Base-by-base conservation (phyloP, 2,888 invertebrate genomes). In the Rotaria sp. region DNA sequence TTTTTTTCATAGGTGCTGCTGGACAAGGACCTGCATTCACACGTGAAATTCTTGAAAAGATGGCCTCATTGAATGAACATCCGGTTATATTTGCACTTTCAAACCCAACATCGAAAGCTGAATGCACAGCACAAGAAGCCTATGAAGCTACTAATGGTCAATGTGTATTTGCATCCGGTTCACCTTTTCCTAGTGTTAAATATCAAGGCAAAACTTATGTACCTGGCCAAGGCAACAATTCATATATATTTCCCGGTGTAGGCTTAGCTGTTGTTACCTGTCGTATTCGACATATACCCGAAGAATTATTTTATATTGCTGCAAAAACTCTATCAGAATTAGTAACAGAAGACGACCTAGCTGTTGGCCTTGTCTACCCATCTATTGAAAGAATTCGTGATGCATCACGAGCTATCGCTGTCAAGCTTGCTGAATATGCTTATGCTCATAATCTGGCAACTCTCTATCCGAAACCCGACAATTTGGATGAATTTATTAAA, bases 31-130 rank as follows among this genome's bases (percentile, higher is more conserved):
- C 96, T 85, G 96, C 96, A 26, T 99, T 99, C 92, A 96, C 95
- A 0, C 92, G 94, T 35, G 94, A 94, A 88, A 95, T 99, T 89
- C 93, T 99, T 86, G 92, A 93, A 89, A 93, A 94, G 90, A 97
- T 99, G 97, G 96, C 93, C 26, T 92, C 93, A 85, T 93, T 94
- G 90, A 96, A 96, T 92, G 93, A 94, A 38, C 93, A 93, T 86
- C 99, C 99, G 1, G 94, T 99, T 87, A 95, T 99, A 89, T 99
- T 99, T 92, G 98, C 99, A 26, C 93, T 99, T 84, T 97, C 45
- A 90, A 99, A 99, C 93, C 99, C 99, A 86, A 99, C 99, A 86
- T 94, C 94, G 91, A 97, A 96, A 92, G 96, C 99, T 0, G 99
- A 99, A 92, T 99, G 99, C 91, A 98, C 99, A 26, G 99, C 99